phyloP scores from a whole-genome alignment of 2,797 vertebrate genomes.

The Antennarius maculatus region DNA sequence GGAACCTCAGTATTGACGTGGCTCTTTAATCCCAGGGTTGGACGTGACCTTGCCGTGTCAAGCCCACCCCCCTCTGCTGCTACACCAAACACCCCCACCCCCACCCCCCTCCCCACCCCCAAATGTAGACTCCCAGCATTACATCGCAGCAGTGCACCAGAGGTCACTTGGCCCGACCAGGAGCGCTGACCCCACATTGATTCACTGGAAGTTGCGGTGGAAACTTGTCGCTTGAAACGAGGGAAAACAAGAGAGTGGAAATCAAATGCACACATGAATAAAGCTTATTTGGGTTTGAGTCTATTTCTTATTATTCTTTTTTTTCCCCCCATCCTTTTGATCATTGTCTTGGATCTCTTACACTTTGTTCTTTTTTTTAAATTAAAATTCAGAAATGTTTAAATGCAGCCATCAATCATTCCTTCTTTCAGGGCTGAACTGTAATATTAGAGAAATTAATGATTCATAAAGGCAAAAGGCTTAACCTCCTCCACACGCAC shows the following conservation, averaged over 20 bases:
- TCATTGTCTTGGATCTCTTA: not conserved
- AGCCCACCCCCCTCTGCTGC: constrained; percentile 13
- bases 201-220: constrained; percentile 27
- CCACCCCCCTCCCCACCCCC: not conserved
- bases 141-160: constrained; percentile 37
- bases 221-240: constrained; percentile 42
- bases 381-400: constrained; percentile 26
- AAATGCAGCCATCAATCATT: constrained; percentile 53
- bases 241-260: constrained; percentile 21
- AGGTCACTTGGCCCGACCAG: constrained; percentile 44
- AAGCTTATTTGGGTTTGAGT: constrained; percentile 2
- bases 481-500: constrained; percentile 55
- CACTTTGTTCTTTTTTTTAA: not conserved
- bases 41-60: constrained; percentile 82
- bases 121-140: constrained; percentile 39
- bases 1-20: constrained; percentile 81
- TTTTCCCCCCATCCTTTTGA: not conserved
- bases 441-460: constrained; percentile 66
- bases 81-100: constrained; percentile 3
- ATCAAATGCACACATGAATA: constrained; percentile 1
- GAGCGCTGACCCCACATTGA: constrained; percentile 34
- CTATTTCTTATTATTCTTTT: not conserved
- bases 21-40: constrained; percentile 81
- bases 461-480: constrained; percentile 66
- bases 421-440: constrained; percentile 40